Evolutionary conservation across 1,140 invertebrate genomes (phyloP), one percentile per base, ranked within the genome.

Genomic region (Platorchestia sp.): DNA sequence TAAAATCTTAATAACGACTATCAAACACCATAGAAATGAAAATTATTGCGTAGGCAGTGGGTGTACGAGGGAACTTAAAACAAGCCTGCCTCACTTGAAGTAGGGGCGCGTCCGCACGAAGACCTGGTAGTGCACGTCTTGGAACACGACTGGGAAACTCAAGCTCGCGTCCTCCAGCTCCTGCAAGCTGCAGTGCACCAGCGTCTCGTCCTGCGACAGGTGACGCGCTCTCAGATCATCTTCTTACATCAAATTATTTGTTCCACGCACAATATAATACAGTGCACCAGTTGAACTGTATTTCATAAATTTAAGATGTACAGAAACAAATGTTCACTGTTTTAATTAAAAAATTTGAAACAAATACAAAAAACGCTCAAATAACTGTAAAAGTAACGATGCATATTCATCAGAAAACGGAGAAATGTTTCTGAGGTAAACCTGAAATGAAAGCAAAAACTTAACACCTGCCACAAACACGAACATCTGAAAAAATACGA

Each of bases 121-220:
- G 42, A 99, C 99, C 96, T 98, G 98, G 97, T 99, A 99, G 59
- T 98, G 98, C 95, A 98, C 98, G 97, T 99, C 98, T 97, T 99
- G 99, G 97, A 99, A 99, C 75, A 99, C 98, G 44, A 99, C 99
- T 27, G 99, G 99, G 97, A 99, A 99, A 96, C 98, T 98, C 97
- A 99, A 99, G 95, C 98, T 98, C 0, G 99, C 99, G 97, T 99
- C 99, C 0, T 98, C 98, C 93, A 99, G 97, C 97, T 99, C 98
- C 97, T 99, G 98, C 27, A 99, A 97, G 97, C 99, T 99, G 97
- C 99, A 99, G 97, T 99, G 99, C 0, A 99, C 99, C 95, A 99
- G 97, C 0, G 99, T 99, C 97, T 99, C 99, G 97, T 99, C 99
- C 98, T 98, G 97, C 53, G 75, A 96, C 95, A 96, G 45, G 96